Conservation (phyloP, 2,888 invertebrate species). For the Bellardia bayeri region DNA sequence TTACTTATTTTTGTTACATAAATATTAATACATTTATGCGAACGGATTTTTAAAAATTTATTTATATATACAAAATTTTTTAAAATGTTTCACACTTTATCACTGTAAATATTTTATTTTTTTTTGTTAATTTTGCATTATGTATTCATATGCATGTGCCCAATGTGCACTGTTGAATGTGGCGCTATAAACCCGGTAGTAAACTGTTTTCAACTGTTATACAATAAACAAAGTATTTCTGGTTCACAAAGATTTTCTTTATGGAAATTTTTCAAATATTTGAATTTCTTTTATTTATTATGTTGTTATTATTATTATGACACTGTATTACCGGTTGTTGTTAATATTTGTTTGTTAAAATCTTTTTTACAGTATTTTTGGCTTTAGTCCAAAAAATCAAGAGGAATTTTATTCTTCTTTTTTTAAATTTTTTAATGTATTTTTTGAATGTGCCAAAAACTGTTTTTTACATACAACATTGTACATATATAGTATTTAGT, state of each 20-base stretch:
- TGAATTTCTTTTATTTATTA: conserved; percentile 1
- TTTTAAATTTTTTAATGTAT: conserved; percentile 12
- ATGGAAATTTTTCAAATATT: conserved; percentile 12
- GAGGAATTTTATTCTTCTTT: conserved; percentile 41
- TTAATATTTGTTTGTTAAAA: not conserved
- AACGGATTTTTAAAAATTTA: too few relatives aligned
- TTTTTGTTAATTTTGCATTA: too few relatives aligned
- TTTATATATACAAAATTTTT: not conserved
- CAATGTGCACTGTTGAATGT: too few relatives aligned
- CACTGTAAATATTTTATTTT: too few relatives aligned
- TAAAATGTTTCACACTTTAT: not conserved
- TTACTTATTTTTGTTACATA: too few relatives aligned
- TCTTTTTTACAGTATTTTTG: conserved; percentile 21
- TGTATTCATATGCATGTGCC: too few relatives aligned
- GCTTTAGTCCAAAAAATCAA: conserved; percentile 41
- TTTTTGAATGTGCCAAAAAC: conserved; percentile 49
- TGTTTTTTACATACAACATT: conserved; percentile 22
- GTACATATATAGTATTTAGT: not conserved
- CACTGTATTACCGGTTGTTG: not conserved
- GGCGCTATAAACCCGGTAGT: conserved; percentile 26
- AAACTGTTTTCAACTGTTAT: not conserved
- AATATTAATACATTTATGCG: too few relatives aligned
- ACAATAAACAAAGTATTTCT: conserved; percentile 35
- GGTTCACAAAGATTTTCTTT: conserved; percentile 46
- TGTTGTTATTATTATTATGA: not conserved